phyloP scores from a whole-genome alignment of 2,113 vertebrate species.

The Nibea coibor region DNA sequence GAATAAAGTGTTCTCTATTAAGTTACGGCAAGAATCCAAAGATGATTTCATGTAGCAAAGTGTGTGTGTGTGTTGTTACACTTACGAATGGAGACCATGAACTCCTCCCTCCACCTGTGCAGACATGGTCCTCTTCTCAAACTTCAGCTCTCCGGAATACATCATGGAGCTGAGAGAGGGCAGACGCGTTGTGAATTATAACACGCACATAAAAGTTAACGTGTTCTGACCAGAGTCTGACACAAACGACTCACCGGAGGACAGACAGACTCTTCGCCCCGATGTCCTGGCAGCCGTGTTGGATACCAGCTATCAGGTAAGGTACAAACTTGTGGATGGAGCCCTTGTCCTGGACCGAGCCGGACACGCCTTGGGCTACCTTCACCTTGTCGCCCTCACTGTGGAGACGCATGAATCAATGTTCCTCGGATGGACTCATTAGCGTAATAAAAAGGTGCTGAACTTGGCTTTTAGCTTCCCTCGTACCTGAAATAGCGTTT shows the following conservation, averaged over 20 bases:
- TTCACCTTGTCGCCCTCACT: constrained; percentile 95
- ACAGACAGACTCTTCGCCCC: constrained; percentile 93
- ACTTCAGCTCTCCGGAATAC: constrained; percentile 96
- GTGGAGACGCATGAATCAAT: constrained; percentile 39
- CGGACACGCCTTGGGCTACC: constrained; percentile 93
- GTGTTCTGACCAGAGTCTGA: not conserved
- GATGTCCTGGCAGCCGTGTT: constrained; percentile 95
- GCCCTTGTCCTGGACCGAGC: constrained; percentile 94
- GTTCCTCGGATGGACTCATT: not conserved
- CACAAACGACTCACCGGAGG: constrained; percentile 85
- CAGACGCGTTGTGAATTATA: not conserved
- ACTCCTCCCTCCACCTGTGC: constrained; percentile 95
- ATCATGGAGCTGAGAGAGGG: constrained; percentile 90
- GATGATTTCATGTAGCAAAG: not conserved
- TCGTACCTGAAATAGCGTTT: constrained; percentile 93
- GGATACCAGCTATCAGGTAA: constrained; percentile 95
- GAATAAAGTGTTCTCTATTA: not conserved
- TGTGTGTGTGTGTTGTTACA: constrained; percentile 38
- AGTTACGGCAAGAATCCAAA: not conserved
- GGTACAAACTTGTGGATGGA: constrained; percentile 95
- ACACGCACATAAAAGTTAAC: not conserved
- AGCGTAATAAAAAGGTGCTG: not conserved
- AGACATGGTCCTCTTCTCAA: constrained; percentile 95
- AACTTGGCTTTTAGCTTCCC: not conserved
- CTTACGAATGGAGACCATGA: constrained; percentile 96